These are phyloP conservation scores for Melikaiella ostensackeni DNA, from an alignment of 2,888 invertebrate species.

Conservation along the genomic window DNA sequence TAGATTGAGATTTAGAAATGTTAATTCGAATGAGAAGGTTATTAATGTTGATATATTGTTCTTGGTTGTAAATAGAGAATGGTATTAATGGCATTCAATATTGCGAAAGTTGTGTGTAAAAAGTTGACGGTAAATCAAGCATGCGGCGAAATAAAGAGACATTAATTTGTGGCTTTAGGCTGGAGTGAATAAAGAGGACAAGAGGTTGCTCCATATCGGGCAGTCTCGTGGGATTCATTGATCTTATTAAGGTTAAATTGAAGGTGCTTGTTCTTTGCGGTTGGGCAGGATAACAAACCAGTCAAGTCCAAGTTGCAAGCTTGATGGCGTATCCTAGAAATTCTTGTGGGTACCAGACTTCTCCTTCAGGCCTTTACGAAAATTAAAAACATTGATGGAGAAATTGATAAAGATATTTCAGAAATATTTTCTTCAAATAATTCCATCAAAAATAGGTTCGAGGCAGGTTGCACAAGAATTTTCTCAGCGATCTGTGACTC, in stretches of 20 bases:
- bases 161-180: constrained; percentile 63
- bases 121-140: constrained; percentile 53
- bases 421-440: not conserved
- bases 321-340: constrained; percentile 14
- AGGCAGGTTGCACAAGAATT: not conserved
- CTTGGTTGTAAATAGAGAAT: too few relatives aligned
- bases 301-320: constrained; percentile 18
- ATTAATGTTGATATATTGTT: too few relatives aligned
- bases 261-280: constrained; percentile 65
- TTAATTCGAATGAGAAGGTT: too few relatives aligned
- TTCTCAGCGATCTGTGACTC: constrained; percentile 43
- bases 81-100: too few relatives aligned
- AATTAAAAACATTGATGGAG: too few relatives aligned
- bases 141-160: constrained; percentile 65
- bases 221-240: constrained; percentile 67
- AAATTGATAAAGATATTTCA: not conserved
- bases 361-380: not conserved
- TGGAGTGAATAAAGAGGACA: not conserved
- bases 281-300: constrained; percentile 66
- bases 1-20: too few relatives aligned
- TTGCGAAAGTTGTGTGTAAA: constrained; percentile 33
- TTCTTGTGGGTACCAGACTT: not conserved
- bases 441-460: not conserved
- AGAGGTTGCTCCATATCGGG: constrained; percentile 58
- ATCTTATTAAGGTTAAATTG: constrained; percentile 70